Evolutionary conservation across 2,888 invertebrate species (phyloP), one percentile per base, ranked within the genome.

Genomic region (Spialia ferax): DNA sequence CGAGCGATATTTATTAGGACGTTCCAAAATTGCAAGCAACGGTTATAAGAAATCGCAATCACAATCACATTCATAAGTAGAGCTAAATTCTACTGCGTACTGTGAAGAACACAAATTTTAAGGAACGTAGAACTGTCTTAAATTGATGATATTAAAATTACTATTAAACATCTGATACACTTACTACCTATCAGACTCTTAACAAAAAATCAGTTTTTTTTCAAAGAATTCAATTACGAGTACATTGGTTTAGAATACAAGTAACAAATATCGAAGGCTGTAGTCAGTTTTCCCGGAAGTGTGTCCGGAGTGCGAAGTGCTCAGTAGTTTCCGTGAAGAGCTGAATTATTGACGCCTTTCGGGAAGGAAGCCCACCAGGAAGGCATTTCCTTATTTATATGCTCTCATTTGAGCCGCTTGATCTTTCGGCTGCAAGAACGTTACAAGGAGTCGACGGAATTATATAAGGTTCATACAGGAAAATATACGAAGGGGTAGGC

Each of bases 201-300:
- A n/a, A n/a, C n/a, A n/a, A n/a, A n/a, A n/a, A n/a, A n/a, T n/a
- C n/a, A n/a, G n/a, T n/a, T n/a, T n/a, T n/a, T n/a, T 32, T 32
- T 10, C 0, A 32, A 32, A 32, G 5, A 2, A 10, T 10, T 32
- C 32, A 48, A n/a, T 2, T 15, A 10, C 22, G 13, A n/a, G 5
- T 38, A 11, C 48, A 2, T 10, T 11, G 48, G 22, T 2, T 48
- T 10, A 11, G 20, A 48, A 11, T 48, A 48, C 6, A 48, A 22
- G 10, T 3, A 11, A 48, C 15, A 42, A 11, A 42, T 7, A 48
- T 22, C 22, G 22, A 20, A 48, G 48, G 48, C 48, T 48, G 18
- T 48, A 42, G 42, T n/a, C 48, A 48, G 48, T 48, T 52, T 52
- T 52, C 52, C 52, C 23, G 52, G 52, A 52, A 52, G 52, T 22